Evolutionary conservation across 1,140 invertebrate genomes (phyloP).

Genomic region (Acyrthosiphon pisum): DNA sequence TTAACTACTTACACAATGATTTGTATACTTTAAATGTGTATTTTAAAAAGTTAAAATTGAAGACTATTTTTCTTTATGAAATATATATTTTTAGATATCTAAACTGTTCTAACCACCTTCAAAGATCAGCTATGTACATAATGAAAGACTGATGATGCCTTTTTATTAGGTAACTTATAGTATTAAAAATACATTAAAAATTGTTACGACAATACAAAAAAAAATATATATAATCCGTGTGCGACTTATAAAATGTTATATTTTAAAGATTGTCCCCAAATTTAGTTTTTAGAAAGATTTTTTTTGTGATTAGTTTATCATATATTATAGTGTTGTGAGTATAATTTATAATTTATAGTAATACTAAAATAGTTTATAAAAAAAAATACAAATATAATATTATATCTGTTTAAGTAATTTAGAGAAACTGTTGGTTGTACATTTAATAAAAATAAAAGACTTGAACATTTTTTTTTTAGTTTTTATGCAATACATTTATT

Average conservation of each 20-base stretch:
- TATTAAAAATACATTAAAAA: slow-evolving; percentile 22
- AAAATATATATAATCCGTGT: slow-evolving; percentile 19
- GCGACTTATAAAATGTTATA: slow-evolving; percentile 52
- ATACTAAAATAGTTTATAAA: background rate
- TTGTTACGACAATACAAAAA: slow-evolving; percentile 1
- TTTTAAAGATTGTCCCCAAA: background rate
- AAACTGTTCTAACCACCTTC: slow-evolving; percentile 26
- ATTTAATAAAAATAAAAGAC: slow-evolving; percentile 40
- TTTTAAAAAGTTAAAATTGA: slow-evolving; percentile 34
- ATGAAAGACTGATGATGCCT: slow-evolving; percentile 47
- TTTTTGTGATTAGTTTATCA: slow-evolving; percentile 32
- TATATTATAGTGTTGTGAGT: slow-evolving; percentile 30
- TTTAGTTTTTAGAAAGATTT: slow-evolving; percentile 14
- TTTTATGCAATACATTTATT: background rate
- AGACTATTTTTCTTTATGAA: slow-evolving; percentile 47
- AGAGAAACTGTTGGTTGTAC: slow-evolving; percentile 53
- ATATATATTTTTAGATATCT: slow-evolving; percentile 46
- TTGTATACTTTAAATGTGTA: background rate
- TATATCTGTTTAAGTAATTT: slow-evolving; percentile 30
- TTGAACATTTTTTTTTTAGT: background rate
- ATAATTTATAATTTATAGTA: background rate
- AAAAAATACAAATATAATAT: slow-evolving; percentile 20
- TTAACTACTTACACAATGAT: background rate
- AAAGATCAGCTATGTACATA: slow-evolving; percentile 49
- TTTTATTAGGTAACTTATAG: slow-evolving; percentile 29